Conservation (phyloP, 2,797 vertebrate species). For the Enteromius afrohamiltoni region DNA sequence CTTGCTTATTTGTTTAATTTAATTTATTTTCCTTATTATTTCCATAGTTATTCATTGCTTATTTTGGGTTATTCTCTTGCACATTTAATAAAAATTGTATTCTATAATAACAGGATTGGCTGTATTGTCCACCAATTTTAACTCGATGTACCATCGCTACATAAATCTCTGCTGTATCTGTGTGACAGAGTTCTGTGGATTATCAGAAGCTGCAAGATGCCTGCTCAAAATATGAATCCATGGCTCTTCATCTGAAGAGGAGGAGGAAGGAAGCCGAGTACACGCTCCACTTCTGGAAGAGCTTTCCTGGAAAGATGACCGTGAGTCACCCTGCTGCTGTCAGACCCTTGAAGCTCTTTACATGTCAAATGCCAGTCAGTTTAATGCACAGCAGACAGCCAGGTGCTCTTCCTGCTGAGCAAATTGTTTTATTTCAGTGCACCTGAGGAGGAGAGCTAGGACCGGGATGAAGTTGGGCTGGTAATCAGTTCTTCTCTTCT, state of each 20-base stretch:
- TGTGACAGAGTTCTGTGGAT: slow-evolving; percentile 82
- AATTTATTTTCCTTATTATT: background rate
- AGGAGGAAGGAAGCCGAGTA: slow-evolving; percentile 92
- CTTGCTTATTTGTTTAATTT: no score
- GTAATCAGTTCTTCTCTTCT: background rate
- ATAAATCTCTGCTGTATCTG: background rate
- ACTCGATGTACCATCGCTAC: background rate
- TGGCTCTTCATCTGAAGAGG: slow-evolving; percentile 85
- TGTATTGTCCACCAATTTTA: background rate
- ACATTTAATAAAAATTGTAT: background rate
- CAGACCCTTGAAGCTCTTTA: background rate
- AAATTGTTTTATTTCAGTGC: background rate
- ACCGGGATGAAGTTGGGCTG: background rate
- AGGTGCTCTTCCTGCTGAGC: background rate
- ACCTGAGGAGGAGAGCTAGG: background rate
- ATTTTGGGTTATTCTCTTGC: background rate
- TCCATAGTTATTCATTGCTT: background rate
- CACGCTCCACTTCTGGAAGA: slow-evolving; percentile 95
- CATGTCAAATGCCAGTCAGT: background rate
- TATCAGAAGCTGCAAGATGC: slow-evolving; percentile 91
- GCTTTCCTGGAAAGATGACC: slow-evolving; percentile 98
- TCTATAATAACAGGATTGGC: background rate
- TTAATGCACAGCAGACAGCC: background rate
- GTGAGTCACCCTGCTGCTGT: slow-evolving; percentile 70
- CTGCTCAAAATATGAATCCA: slow-evolving; percentile 86